These are phyloP conservation scores for Oxyruncus cristatus DNA, from an alignment of 2,113 vertebrate species.

Conservation along the genomic window DNA sequence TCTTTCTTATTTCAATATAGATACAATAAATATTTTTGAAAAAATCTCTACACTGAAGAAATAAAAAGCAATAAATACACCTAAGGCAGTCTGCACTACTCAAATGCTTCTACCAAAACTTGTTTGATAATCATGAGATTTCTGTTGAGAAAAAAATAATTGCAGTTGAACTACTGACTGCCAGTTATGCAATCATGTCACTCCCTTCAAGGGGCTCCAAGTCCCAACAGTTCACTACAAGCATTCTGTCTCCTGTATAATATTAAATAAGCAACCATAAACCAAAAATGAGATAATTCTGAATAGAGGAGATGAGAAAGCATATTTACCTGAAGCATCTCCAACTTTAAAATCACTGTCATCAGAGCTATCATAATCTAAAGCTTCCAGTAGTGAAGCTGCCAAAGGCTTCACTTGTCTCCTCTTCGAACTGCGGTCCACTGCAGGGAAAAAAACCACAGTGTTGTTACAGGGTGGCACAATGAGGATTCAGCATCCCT, in stretches of 20 bases:
- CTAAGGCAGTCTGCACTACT: background rate
- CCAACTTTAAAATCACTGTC: conserved; percentile 99
- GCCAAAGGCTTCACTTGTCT: conserved; percentile 98
- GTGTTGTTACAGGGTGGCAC: background rate
- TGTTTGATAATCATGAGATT: background rate
- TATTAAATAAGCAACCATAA: background rate
- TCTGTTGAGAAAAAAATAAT: background rate
- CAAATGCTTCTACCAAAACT: background rate
- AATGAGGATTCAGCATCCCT: background rate
- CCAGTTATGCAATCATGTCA: background rate
- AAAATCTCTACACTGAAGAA: background rate
- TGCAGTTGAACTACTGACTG: background rate
- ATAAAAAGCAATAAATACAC: background rate
- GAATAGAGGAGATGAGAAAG: background rate
- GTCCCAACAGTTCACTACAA: background rate
- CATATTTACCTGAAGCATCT: conserved; percentile 91
- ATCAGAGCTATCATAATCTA: conserved; percentile 99
- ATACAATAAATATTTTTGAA: background rate
- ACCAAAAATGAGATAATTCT: background rate
- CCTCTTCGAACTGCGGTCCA: conserved; percentile 96
- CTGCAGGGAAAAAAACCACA: conserved; percentile 63
- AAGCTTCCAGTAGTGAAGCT: conserved; percentile 92
- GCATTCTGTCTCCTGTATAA: background rate
- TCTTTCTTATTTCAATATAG: background rate
- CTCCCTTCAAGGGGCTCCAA: background rate